phyloP scores from a whole-genome alignment of 2,113 vertebrate genomes.

The Peucedramus taeniatus region DNA sequence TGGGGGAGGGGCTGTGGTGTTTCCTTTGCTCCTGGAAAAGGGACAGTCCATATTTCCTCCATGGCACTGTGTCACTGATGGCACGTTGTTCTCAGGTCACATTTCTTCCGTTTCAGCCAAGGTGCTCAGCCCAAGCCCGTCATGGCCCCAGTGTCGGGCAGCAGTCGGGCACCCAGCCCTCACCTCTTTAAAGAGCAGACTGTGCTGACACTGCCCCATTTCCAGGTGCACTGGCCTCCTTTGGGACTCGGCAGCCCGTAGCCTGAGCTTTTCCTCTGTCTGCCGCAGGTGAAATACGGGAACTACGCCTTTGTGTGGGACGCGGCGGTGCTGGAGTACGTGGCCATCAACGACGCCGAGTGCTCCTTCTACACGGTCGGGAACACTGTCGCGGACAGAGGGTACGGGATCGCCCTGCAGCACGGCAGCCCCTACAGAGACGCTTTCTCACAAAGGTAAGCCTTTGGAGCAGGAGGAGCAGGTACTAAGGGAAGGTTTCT shows the following conservation, averaged over 20 bases:
- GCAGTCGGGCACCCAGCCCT: background rate
- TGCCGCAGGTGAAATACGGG: constrained; percentile 87
- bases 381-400: constrained; percentile 87
- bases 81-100: rapidly evolving
- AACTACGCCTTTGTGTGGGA: constrained; percentile 98
- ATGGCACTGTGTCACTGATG: rapidly evolving
- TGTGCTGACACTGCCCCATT: background rate
- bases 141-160: background rate
- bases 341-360: constrained; percentile 93
- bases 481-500: background rate
- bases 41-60: background rate
- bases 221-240: background rate
- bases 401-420: constrained; percentile 95
- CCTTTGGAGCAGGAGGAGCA: background rate
- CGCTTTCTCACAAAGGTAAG: constrained; percentile 96
- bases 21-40: background rate
- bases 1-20: background rate
- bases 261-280: background rate
- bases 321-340: constrained; percentile 92
- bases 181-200: background rate
- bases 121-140: background rate
- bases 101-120: background rate
- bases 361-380: constrained; percentile 93
- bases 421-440: constrained; percentile 97
- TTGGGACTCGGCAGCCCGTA: rapidly evolving